These are phyloP conservation scores for Ecliptopera silaceata DNA, from an alignment of 2,888 invertebrate genomes.

Conservation along the genomic window DNA sequence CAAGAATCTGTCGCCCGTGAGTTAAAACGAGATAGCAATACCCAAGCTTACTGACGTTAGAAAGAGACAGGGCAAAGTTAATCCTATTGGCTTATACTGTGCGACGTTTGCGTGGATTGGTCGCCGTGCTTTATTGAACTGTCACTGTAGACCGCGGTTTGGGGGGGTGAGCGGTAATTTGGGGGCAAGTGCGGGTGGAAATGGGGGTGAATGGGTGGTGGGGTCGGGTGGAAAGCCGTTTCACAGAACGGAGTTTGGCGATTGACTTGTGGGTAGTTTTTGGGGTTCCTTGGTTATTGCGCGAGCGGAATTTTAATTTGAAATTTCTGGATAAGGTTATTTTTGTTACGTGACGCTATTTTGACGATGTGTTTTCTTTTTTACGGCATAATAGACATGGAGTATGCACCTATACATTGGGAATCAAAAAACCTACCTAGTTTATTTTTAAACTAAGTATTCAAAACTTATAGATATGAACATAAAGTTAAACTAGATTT, in stretches of 20 bases:
- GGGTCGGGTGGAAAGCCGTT: constrained; percentile 58
- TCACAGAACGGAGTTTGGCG: constrained; percentile 78
- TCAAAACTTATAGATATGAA: no score
- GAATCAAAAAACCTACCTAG: no score
- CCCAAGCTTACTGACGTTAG: constrained; percentile 30
- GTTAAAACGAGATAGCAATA: constrained; percentile 58
- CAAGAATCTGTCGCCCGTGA: constrained; percentile 74
- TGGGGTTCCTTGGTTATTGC: constrained; percentile 63
- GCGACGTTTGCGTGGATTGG: constrained; percentile 82
- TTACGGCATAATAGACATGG: no score
- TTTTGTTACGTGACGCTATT: constrained; percentile 24
- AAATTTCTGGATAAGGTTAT: constrained; percentile 14
- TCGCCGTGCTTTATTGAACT: constrained; percentile 81
- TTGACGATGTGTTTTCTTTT: neutral
- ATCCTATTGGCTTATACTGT: constrained; percentile 82
- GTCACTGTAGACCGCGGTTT: constrained; percentile 80
- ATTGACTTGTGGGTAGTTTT: constrained; percentile 82
- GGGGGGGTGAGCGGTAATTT: constrained; percentile 77
- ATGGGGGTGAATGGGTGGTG: constrained; percentile 49
- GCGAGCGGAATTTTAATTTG: constrained; percentile 33
- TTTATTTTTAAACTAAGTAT: no score
- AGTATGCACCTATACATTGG: no score
- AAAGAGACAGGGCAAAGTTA: constrained; percentile 69
- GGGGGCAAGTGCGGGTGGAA: constrained; percentile 66
- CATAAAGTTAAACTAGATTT: neutral